Percentiles rank a stretch among this genome's conserved stretches.
Conservation (phyloP, 2,113 vertebrate species). For the Protobothrops mucrosquamatus region DNA sequence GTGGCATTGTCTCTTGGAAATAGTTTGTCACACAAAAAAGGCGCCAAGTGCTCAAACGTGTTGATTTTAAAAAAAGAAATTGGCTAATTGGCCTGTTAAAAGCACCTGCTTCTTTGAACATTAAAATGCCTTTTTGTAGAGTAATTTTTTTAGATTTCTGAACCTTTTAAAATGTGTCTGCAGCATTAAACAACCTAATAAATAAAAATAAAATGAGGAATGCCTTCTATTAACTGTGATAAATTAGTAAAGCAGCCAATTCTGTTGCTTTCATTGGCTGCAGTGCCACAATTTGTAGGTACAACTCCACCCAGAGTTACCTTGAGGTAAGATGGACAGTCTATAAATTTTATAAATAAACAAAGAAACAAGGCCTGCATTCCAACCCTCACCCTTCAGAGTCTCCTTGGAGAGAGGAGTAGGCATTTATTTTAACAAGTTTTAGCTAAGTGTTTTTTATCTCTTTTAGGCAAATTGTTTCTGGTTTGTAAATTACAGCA, state of each 20-base stretch:
- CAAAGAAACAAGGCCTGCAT: neutral
- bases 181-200: neutral
- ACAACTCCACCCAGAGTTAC: neutral
- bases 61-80: neutral
- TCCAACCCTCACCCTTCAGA: neutral
- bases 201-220: neutral
- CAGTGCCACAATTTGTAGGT: neutral
- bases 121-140: neutral
- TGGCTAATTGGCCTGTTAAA: too few relatives aligned
- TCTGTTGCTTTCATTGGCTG: neutral
- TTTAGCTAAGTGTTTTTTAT: neutral
- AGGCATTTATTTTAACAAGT: neutral
- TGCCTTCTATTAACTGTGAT: neutral
- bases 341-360: neutral
- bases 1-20: constrained; percentile 31
- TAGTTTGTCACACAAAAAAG: neutral
- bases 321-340: neutral
- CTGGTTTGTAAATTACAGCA: constrained; percentile 18
- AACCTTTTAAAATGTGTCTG: neutral
- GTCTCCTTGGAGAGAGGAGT: constrained; percentile 4
- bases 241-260: neutral
- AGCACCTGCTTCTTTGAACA: neutral
- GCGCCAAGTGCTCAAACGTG: neutral
- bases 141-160: neutral
- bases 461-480: neutral